Evolutionary conservation across 1,140 invertebrate species (phyloP).

Genomic region (Heterodera schachtii): DNA sequence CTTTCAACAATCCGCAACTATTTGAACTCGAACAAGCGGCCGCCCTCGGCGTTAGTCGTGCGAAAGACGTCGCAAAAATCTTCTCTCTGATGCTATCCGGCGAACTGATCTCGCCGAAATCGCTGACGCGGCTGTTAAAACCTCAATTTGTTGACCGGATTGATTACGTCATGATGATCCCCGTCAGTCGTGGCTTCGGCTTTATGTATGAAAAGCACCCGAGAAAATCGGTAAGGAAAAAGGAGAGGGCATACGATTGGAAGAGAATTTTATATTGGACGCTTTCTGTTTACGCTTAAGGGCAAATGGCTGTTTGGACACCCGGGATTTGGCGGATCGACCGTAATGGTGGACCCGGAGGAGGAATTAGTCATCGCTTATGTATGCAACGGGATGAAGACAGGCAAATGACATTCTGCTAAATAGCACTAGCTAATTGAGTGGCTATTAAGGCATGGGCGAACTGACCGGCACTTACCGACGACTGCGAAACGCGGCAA

Average conservation of each 20-base stretch:
- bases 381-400: slow-evolving; percentile 59
- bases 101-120: slow-evolving; percentile 47
- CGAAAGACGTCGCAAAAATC: slow-evolving; percentile 53
- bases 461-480: slow-evolving; percentile 47
- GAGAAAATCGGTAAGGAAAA: slow-evolving; percentile 32
- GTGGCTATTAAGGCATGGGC: slow-evolving; percentile 42
- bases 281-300: slow-evolving; percentile 35
- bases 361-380: slow-evolving; percentile 58
- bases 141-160: slow-evolving; percentile 48
- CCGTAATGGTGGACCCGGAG: slow-evolving; percentile 59
- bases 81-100: slow-evolving; percentile 57
- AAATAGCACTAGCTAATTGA: background rate
- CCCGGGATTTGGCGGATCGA: slow-evolving; percentile 56
- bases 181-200: slow-evolving; percentile 57
- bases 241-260: background rate
- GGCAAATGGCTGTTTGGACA: slow-evolving; percentile 56
- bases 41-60: slow-evolving; percentile 57
- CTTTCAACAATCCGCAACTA: slow-evolving; percentile 55
- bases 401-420: slow-evolving; percentile 18
- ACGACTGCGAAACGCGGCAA: background rate
- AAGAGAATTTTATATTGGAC: background rate
- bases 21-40: slow-evolving; percentile 59
- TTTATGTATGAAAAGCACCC: slow-evolving; percentile 62
- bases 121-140: slow-evolving; percentile 39
- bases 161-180: slow-evolving; percentile 51